Percentiles rank a stretch among this genome's conserved stretches.
Evolutionary conservation across 53 echinoderm and acorn worm genomes (phyloP).

Genomic region (Apostichopus leukothele): DNA sequence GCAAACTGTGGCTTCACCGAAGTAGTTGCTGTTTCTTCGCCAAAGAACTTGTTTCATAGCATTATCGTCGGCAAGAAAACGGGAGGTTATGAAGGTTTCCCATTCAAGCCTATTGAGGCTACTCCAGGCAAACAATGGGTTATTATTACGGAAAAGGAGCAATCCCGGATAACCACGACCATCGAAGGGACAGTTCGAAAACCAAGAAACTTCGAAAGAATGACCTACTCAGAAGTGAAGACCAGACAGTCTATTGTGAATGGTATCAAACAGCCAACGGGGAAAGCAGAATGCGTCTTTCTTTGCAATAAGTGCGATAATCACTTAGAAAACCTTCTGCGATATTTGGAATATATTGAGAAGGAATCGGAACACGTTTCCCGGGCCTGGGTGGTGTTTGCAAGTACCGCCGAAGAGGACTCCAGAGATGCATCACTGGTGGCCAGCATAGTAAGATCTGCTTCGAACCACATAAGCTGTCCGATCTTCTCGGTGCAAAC

Average conservation of each 20-base stretch:
- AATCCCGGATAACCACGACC: neutral
- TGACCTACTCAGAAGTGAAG: slow-evolving; percentile 12
- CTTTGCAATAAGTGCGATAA: slow-evolving; percentile 24
- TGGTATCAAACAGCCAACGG: slow-evolving; percentile 13
- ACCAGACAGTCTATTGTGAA: slow-evolving; percentile 26
- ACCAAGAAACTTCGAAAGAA: neutral
- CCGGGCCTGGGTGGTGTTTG: slow-evolving; percentile 57
- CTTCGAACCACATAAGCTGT: slow-evolving; percentile 62
- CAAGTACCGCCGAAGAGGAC: slow-evolving; percentile 43
- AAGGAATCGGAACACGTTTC: slow-evolving; percentile 29
- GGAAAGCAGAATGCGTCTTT: slow-evolving; percentile 18
- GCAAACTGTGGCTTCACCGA: slow-evolving; percentile 64
- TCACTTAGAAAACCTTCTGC: slow-evolving; percentile 19
- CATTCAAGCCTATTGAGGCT: slow-evolving; percentile 20
- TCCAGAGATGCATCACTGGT: slow-evolving; percentile 40
- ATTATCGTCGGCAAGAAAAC: slow-evolving; percentile 86
- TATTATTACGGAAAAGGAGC: slow-evolving; percentile 3
- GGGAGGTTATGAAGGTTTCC: slow-evolving; percentile 47
- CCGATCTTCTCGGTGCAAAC: slow-evolving; percentile 61
- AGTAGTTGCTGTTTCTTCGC: slow-evolving; percentile 72
- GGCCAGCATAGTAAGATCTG: slow-evolving; percentile 63
- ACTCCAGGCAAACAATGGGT: neutral
- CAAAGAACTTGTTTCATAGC: slow-evolving; percentile 86
- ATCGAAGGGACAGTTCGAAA: neutral
- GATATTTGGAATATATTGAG: slow-evolving; percentile 6